Percentiles rank a stretch among this genome's conserved stretches.
Evolutionary conservation across 2,113 vertebrate genomes (phyloP).

Genomic region (Apeltes quadracus): DNA sequence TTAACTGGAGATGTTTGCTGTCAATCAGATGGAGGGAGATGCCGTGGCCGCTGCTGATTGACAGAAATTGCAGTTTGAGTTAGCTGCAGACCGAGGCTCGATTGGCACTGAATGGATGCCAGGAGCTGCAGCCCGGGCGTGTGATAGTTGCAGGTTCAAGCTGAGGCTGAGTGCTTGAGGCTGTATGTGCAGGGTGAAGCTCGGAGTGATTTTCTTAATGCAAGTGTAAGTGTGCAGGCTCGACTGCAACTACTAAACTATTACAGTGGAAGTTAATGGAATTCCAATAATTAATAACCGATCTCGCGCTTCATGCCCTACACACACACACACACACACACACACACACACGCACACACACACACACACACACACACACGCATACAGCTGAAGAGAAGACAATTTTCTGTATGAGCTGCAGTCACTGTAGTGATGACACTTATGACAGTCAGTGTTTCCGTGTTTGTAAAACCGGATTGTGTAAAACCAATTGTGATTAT

Average conservation of each 20-base stretch:
- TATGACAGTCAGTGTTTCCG: too few species aligned
- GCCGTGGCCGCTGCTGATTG: neutral
- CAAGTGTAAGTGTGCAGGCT: neutral
- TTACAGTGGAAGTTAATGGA: too few species aligned
- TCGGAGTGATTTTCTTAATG: neutral
- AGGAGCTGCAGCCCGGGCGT: neutral
- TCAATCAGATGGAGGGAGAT: neutral
- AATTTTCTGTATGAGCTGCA: too few species aligned
- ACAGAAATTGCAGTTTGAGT: neutral
- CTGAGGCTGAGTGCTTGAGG: neutral
- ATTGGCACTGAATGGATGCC: neutral
- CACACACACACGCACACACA: too few species aligned
- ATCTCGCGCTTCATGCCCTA: neutral
- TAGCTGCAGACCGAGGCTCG: neutral
- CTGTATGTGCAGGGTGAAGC: neutral
- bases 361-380: too few species aligned
- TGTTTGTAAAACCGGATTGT: too few species aligned
- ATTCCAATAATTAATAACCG: neutral
- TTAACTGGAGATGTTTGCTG: conserved; percentile 4
- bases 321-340: too few species aligned
- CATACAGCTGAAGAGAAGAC: too few species aligned
- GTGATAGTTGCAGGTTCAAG: neutral
- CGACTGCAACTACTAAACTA: too few species aligned
- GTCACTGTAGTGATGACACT: too few species aligned
- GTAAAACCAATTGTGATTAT: too few species aligned